These are phyloP conservation scores for Astyanax mexicanus DNA, from an alignment of 2,797 vertebrate species.

Conservation along the genomic window DNA sequence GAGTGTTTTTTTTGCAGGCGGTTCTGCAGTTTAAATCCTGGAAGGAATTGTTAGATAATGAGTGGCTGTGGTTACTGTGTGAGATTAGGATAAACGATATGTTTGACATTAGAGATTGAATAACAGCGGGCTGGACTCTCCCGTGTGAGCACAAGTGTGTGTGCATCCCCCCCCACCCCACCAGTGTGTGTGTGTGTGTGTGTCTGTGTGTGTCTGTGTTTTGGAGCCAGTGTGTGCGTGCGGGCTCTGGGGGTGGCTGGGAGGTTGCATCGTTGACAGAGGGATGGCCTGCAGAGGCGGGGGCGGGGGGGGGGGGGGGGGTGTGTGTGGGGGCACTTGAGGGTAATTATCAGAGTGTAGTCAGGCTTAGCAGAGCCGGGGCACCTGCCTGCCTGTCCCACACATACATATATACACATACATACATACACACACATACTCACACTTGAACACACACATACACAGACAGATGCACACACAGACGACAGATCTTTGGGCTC, in stretches of 20 bases:
- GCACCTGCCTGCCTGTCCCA: conserved; percentile 37
- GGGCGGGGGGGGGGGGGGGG: conserved; percentile 7
- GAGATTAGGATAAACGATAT: not conserved
- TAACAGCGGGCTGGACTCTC: not conserved
- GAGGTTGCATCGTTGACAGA: conserved; percentile 48
- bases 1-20: not conserved
- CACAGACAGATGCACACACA: conserved; percentile 18
- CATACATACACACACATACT: no score
- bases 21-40: not conserved
- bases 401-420: conserved; percentile 22
- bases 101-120: conserved; percentile 14
- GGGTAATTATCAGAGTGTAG: conserved; percentile 49
- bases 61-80: not conserved
- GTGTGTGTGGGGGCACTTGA: conserved; percentile 26
- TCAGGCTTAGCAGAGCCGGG: conserved; percentile 31
- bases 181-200: no score
- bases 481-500: conserved; percentile 20
- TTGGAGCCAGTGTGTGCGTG: not conserved
- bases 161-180: not conserved
- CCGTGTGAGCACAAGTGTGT: no score
- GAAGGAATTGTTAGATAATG: conserved; percentile 13
- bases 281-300: conserved; percentile 26
- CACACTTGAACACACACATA: conserved; percentile 16
- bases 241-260: conserved; percentile 19
- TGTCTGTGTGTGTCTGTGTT: conserved; percentile 27